phyloP scores from a whole-genome alignment of 1,140 invertebrate species.

The Geopemphigus sp. region DNA sequence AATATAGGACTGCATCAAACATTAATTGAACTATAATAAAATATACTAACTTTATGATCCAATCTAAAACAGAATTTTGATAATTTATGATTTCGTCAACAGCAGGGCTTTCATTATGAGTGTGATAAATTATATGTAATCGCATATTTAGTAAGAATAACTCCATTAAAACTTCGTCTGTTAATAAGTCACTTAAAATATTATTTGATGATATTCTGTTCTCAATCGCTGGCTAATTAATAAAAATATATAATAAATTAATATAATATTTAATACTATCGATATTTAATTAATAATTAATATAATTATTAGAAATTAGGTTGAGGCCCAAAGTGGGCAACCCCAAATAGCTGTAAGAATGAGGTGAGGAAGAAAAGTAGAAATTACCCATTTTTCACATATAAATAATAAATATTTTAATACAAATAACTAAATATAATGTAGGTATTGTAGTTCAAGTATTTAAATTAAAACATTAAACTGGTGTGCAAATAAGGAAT shows the following conservation, averaged over 20 bases:
- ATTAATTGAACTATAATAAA: not conserved
- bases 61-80: constrained; percentile 35
- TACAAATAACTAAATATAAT: too few relatives aligned
- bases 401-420: not conserved
- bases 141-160: constrained; percentile 10
- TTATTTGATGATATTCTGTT: constrained; percentile 18
- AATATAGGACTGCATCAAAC: not conserved
- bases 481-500: too few relatives aligned
- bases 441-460: too few relatives aligned
- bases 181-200: constrained; percentile 20
- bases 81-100: constrained; percentile 23
- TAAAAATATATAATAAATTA: constrained; percentile 6
- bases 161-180: constrained; percentile 42
- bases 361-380: too few relatives aligned
- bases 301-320: too few relatives aligned
- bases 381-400: too few relatives aligned
- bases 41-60: constrained; percentile 26
- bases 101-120: not conserved
- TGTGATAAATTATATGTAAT: constrained; percentile 31
- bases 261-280: too few relatives aligned
- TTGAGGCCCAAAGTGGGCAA: too few relatives aligned
- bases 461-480: too few relatives aligned
- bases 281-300: too few relatives aligned
- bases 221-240: constrained; percentile 17
- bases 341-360: too few relatives aligned